Evolutionary conservation across 2,113 vertebrate species (phyloP), one percentile per base, ranked within the genome.

Genomic region (Pangasianodon hypophthalmus): DNA sequence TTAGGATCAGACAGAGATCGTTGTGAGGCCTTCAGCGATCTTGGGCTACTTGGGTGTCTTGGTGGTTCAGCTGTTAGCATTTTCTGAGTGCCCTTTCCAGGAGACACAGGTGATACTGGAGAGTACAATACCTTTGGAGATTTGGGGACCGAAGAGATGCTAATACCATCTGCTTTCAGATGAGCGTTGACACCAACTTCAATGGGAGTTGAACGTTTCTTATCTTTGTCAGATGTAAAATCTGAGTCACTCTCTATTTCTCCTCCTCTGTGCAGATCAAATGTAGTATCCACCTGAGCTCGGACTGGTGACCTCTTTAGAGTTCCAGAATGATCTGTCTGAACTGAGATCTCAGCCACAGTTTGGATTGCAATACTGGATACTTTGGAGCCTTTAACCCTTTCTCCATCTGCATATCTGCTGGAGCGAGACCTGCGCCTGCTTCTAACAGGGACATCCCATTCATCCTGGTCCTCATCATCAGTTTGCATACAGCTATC

Each of bases 391-490:
- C 95, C 94, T 58, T 97, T 98, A 92, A 90, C 92, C 96, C 94
- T 98, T 94, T 96, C 96, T 92, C 92, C 95, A 86, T 97, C 97
- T 44, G 87, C 94, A 48, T 97, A 98, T 93, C 98, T 99, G 85
- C 96, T 96, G 52, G 95, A 93, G 3, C 97, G 98, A 90, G 95
- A 92, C 82, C 96, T 97, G 58, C 98, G 96, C 90, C 98, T 96
- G 60, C 97, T 96, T 92, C 97, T 97, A 80, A 96, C 94, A 7
- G 97, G 97, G 90, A 96, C 93, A 67, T 99, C 98, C 98, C 98
- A 99, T 82, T 99, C 98, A 75, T 99, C 98, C 94, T 99, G 97
- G 92, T 99, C 98, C 92, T 99, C 98, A 86, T 99, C 98, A 90
- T 99, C 98, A 16, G 97, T 99, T 91, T 99, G 98, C 92, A 97